A percentile compares a stretch with the other conserved stretches of the same genome.
Conservation (phyloP, 2,888 invertebrate genomes). For the Scaptodrosophila latifasciaeformis region DNA sequence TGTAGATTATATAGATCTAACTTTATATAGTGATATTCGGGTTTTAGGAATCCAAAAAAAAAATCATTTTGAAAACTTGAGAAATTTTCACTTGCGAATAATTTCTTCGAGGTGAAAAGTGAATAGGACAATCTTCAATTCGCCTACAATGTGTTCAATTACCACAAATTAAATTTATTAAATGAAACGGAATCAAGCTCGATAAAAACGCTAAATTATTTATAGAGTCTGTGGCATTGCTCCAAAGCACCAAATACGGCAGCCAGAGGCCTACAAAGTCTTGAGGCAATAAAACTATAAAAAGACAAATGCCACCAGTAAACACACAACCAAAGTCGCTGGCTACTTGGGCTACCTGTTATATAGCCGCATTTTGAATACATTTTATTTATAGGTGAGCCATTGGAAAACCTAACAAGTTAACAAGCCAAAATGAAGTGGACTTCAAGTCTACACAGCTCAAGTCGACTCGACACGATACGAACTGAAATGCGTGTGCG, state of each 20-base stretch:
- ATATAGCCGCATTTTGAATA: too few species aligned
- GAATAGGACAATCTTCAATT: constrained; percentile 15
- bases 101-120: too few species aligned
- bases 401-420: too few species aligned
- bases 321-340: background rate
- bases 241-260: constrained; percentile 33
- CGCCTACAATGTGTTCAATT: constrained; percentile 48
- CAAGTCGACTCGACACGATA: too few species aligned
- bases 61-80: too few species aligned
- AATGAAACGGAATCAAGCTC: constrained; percentile 39
- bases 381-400: too few species aligned
- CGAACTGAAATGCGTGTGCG: constrained; percentile 25
- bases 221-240: constrained; percentile 57
- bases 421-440: constrained; percentile 52
- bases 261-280: constrained; percentile 5
- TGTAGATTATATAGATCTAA: too few species aligned
- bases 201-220: constrained; percentile 57
- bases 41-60: too few species aligned
- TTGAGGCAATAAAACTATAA: constrained; percentile 3
- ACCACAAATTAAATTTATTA: constrained; percentile 65
- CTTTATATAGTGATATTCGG: too few species aligned
- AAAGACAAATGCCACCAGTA: constrained; percentile 10
- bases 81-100: too few species aligned
- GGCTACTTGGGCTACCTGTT: background rate
- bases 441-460: constrained; percentile 49